Base-by-base conservation (phyloP, 2,797 vertebrate genomes). In the Todus mexicanus region DNA sequence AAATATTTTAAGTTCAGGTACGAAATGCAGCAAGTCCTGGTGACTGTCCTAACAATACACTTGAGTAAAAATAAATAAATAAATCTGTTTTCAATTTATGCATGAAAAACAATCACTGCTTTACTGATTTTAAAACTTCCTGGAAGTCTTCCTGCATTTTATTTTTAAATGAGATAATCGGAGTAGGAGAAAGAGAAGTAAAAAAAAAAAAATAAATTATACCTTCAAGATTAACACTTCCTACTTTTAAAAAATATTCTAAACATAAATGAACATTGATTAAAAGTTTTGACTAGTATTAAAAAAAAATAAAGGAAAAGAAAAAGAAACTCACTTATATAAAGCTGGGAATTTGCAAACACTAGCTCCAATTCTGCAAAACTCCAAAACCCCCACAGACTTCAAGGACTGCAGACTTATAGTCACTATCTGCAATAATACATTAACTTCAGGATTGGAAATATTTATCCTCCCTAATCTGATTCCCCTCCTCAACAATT, bases 401-500 rank as follows among this genome's bases (percentile, higher is more conserved):
- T 84, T 68, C 57, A 84, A 84, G 65, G 86, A 93, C 94, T 69
- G 74, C 51, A 93, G 64, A 75, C 38, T 89, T 42, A 73, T 1
- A 69, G 48, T 37, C 57, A 42, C 37, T 38, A 82, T 79, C 48
- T 76, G 56, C 71, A 89, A 86, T 92, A 90, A 79, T 64, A 53
- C 9, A 88, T 86, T 79, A 86, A 82, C 45, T 94, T 92, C 77
- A 77, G 68, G 65, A 61, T 7, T 92, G 64, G 68, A 94, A 93
- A 64, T 61, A 90, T 84, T 93, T 69, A 73, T 66, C 59, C 70
- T 92, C 64, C 70, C 57, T 90, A 91, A 95, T 94, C 77, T 93
- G 86, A 90, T 87, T 87, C 84, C 50, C n/a, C 61, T 92, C 81
- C 78, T 64, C 81, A 82, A 64, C 77, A 86, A 94, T 95, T 94